Base-by-base conservation (phyloP, 1,140 invertebrate species). In the Heliconius hewitsoni region DNA sequence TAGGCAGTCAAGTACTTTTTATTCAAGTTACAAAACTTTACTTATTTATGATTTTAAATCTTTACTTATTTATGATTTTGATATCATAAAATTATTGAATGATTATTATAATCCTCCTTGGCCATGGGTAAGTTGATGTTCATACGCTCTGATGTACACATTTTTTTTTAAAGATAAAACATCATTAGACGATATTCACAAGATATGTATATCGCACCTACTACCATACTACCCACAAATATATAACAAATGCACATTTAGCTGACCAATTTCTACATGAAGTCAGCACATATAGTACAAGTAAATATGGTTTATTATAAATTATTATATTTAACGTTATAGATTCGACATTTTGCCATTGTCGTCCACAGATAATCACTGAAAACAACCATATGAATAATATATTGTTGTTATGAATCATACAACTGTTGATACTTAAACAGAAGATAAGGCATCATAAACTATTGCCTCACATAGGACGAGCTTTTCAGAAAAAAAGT, bases 191-290 rank as follows among this genome's bases (percentile, higher is more conserved):
- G 60, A 16, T 66, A 30, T 66, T 66, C 27, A 66, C 60, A 66
- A 66, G 60, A 66, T 30, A 66, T 46, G 13, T 46, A 46, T 66
- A 66, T 66, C 60, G 60, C 60, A 66, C 4, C 23, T 30, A 66
- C 60, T 66, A 66, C 60, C 60, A 16, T 30, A 66, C 60, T 66
- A 66, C 60, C 60, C 60, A 27, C 60, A 66, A 30, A 66, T 66
- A 66, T 66, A 66, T 66, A 66, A 66, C 27, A 13, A 66, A 66
- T 18, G 23, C 60, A 66, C 60, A 66, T 66, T 27, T 11, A 13
- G 60, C 60, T 66, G 60, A 66, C 23, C 27, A 66, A 66, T 66
- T 30, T 66, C 60, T 30, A 66, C 60, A 66, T 66, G 27, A 66
- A 66, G 60, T 66, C 60, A 66, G 60, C 23, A 66, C 13, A 46